Evolutionary conservation across 53 echinoderm and acorn worm genomes (phyloP), one percentile per base, ranked within the genome.

Genomic region (Luidia sarsii): DNA sequence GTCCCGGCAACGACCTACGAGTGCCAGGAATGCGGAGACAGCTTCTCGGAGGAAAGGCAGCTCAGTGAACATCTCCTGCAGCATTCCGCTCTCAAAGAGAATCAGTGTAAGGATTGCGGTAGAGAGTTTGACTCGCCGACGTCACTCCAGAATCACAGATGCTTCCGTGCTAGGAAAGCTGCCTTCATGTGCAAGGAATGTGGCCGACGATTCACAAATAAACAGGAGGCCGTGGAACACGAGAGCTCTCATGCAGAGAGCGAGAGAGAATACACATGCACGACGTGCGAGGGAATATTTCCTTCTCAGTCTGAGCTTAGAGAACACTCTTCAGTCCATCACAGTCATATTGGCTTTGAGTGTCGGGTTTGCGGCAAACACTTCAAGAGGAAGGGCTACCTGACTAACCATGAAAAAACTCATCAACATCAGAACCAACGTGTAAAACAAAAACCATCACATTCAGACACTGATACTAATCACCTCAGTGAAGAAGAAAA

Each of bases 141-240:
- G 0, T 54, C 55, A 20, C 72, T 72, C 15, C 55, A 54, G 52
- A 72, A 72, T 72, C 72, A 72, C 55, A 54, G 72, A 20, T 72
- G 72, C 57, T 72, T 72, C 56, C 72, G 72, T 24, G 55, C 56
- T 16, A 72, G 72, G 56, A 72, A 38, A 33, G 35, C 72, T 39
- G 54, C 33, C 3, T 72, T 72, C 33, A 35, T 56, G 3, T 72
- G 72, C 37, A 72, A 56, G 39, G 72, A 72, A 8, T 72, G 72
- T 20, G 72, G 72, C 37, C 54, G 72, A 39, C 53, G 72, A 3
- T 72, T 72, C 25, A 50, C 25, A 3, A 72, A 38, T 4, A 72
- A 55, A 37, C 72, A 72, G 37, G 72, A 72, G 11, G 35, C 34
- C 25, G 19, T 55, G 38, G 72, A 72, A 27, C 72, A 72, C 38